phyloP scores from a whole-genome alignment of 2,113 vertebrate species.

The Datnioides undecimradiatus region DNA sequence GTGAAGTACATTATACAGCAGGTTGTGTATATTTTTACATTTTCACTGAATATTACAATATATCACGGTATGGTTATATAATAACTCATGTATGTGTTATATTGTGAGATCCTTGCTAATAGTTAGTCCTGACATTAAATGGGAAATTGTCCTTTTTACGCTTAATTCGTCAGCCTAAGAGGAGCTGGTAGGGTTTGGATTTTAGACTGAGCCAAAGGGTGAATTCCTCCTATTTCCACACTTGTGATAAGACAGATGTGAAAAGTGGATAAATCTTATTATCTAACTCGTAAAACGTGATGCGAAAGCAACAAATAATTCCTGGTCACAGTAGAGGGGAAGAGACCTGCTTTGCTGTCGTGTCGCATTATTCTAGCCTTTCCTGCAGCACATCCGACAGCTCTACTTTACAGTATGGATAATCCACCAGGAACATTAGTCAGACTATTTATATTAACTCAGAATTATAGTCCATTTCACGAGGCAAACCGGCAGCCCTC shows the following conservation, averaged over 20 bases:
- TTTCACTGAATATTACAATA: no score
- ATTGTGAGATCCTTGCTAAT: no score
- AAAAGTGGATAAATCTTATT: background rate
- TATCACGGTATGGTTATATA: no score
- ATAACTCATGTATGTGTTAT: no score
- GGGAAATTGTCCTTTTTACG: background rate
- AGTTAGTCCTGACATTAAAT: no score
- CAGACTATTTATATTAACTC: conserved; percentile 60
- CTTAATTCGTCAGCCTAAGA: background rate
- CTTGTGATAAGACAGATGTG: background rate
- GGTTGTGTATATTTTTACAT: no score
- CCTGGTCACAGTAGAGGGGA: background rate
- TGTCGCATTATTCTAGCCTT: background rate
- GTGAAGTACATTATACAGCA: no score
- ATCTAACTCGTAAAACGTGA: background rate
- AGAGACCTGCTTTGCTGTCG: background rate
- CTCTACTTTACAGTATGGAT: conserved; percentile 22
- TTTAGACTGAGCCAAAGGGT: background rate
- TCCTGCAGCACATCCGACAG: conserved; percentile 38
- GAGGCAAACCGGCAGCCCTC: background rate
- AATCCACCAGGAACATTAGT: conserved; percentile 63
- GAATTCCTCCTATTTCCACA: background rate
- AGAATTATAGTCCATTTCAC: conserved; percentile 52
- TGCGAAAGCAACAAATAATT: background rate
- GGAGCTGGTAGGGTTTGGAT: background rate